Conservation (phyloP, 2,113 vertebrate species). For the Raja brachyura region DNA sequence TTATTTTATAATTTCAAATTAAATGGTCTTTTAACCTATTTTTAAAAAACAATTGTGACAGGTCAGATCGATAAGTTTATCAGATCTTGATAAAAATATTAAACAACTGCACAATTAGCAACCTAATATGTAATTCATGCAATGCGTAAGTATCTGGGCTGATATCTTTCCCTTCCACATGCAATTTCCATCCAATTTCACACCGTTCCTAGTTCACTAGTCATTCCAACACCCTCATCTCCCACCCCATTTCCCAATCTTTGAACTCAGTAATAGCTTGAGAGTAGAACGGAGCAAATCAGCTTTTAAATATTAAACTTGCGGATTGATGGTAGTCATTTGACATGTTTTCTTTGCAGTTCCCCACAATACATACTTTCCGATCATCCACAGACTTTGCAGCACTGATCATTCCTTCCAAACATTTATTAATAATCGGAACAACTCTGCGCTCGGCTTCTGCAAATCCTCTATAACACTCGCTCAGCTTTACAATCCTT, state of each 20-base stretch:
- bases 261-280: not conserved
- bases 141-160: too few species aligned
- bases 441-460: constrained; percentile 90
- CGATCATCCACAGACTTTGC: constrained; percentile 90
- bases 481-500: constrained; percentile 86
- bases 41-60: not conserved
- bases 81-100: not conserved
- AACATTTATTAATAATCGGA: constrained; percentile 91
- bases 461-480: constrained; percentile 89
- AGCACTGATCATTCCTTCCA: constrained; percentile 93
- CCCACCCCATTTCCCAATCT: not conserved
- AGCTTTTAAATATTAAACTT: not conserved
- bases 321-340: not conserved
- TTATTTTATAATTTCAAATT: not conserved
- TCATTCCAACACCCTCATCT: too few species aligned
- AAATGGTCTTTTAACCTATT: not conserved
- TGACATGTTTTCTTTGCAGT: not conserved
- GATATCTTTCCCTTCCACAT: too few species aligned
- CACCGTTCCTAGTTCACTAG: too few species aligned
- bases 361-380: constrained; percentile 59
- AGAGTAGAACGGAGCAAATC: not conserved
- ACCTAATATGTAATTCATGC: not conserved
- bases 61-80: not conserved
- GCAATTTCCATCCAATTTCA: too few species aligned
- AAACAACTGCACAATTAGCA: not conserved